Conservation (phyloP, 2,113 vertebrate species). For the Thymallus thymallus region DNA sequence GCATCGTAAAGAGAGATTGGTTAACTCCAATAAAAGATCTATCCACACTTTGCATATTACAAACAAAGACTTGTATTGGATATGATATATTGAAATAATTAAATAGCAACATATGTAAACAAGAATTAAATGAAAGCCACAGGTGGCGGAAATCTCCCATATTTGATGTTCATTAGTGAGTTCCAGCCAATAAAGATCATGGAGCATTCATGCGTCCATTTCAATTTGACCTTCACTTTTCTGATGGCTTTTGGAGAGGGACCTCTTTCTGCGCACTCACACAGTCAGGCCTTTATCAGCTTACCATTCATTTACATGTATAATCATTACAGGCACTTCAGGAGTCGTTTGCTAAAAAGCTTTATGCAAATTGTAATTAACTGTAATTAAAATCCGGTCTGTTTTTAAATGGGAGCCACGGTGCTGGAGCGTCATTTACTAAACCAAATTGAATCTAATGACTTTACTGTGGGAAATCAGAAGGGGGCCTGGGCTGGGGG, state of each 20-base stretch:
- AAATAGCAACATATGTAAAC: too few species aligned
- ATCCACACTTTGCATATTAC: too few species aligned
- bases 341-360: constrained; percentile 79
- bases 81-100: too few species aligned
- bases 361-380: constrained; percentile 85
- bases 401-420: constrained; percentile 72
- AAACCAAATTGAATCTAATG: constrained; percentile 74
- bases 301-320: constrained; percentile 74
- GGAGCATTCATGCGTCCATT: constrained; percentile 29
- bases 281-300: constrained; percentile 52
- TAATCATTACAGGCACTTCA: constrained; percentile 76
- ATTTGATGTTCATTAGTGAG: background rate
- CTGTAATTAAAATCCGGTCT: constrained; percentile 78
- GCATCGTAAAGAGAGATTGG: too few species aligned
- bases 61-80: too few species aligned
- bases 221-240: constrained; percentile 59
- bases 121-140: too few species aligned
- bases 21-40: too few species aligned
- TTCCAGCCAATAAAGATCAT: constrained; percentile 8
- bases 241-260: constrained; percentile 52
- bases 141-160: too few species aligned
- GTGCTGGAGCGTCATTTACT: constrained; percentile 72
- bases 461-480: constrained; percentile 52
- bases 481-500: constrained; percentile 30
- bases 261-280: constrained; percentile 7